These are phyloP conservation scores for Triplophysa bombifrons DNA, from an alignment of 2,797 vertebrate genomes.

Conservation along the genomic window DNA sequence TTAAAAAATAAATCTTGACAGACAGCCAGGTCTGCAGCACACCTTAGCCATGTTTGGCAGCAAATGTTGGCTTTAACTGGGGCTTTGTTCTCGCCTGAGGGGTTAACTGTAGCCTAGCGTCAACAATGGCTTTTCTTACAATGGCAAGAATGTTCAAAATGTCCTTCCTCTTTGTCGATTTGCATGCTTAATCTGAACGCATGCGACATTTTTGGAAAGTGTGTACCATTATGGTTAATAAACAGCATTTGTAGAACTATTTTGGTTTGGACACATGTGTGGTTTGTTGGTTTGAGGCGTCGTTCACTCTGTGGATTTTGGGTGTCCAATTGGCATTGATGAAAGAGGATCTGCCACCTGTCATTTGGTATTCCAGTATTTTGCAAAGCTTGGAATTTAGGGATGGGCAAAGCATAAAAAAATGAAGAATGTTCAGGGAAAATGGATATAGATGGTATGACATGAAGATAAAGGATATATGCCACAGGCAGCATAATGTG, in stretches of 20 bases:
- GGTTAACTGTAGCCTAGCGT: constrained; percentile 16
- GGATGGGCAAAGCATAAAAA: constrained; percentile 28
- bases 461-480: constrained; percentile 6
- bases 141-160: neutral
- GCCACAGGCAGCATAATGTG: neutral
- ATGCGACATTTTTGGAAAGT: neutral
- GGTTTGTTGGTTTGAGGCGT: neutral
- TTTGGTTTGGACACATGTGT: neutral
- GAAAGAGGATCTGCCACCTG: constrained; percentile 48
- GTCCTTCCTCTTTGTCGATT: neutral
- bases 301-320: constrained; percentile 27
- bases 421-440: constrained; percentile 19
- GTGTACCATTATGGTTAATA: neutral
- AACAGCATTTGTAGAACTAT: neutral
- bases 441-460: constrained; percentile 16
- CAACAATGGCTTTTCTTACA: constrained; percentile 1
- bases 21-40: constrained; percentile 20
- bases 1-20: neutral
- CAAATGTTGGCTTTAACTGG: constrained; percentile 12
- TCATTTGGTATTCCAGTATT: constrained; percentile 40
- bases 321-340: constrained; percentile 39
- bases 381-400: constrained; percentile 27
- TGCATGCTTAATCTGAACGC: neutral
- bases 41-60: constrained; percentile 35
- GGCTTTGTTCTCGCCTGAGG: constrained; percentile 39